Evolutionary conservation across 2,888 invertebrate species (phyloP), one percentile per base, ranked within the genome.

Genomic region (Ennomos fuscantarius): DNA sequence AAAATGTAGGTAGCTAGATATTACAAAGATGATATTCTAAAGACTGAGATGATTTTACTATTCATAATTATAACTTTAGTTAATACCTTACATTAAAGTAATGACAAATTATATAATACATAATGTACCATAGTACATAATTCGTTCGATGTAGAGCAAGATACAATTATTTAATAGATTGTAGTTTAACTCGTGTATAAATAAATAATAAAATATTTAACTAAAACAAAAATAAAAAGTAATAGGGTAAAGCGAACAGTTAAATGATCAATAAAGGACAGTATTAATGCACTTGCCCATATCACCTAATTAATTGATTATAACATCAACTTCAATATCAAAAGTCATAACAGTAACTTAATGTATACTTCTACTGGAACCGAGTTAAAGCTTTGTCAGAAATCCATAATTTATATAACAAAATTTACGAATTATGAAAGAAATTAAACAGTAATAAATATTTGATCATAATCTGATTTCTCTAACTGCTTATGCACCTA

Each of bases 171-270:
- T 79, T 75, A 70, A 79, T 78, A 82, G 69, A 80, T 79, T 82
- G 81, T 76, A 83, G 75, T 74, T 75, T 76, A 74, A 82, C 76
- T 83, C 74, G 68, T 82, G 76, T 87, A 86, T 83, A 90, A 91
- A 92, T 92, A 92, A 92, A 92, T 92, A 91, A 92, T 91, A 92
- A 90, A 92, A 92, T 90, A 91, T 91, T 84, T 60, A 91, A 90
- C 84, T 89, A 89, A 91, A 92, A 92, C 91, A 91, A 92, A 86
- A 87, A 86, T 81, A 82, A 84, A 24, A 87, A 83, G 80, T 84
- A 88, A 84, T 83, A 88, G 87, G 88, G 86, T 85, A 79, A 88
- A 90, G 91, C 89, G 80, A 89, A 89, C 82, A 88, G 87, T 84
- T 86, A 84, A 82, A 88, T 86, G 87, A 87, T 88, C 84, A 87